phyloP scores from a whole-genome alignment of 2,797 vertebrate species.

The Parauchenoglanis ngamensis region DNA sequence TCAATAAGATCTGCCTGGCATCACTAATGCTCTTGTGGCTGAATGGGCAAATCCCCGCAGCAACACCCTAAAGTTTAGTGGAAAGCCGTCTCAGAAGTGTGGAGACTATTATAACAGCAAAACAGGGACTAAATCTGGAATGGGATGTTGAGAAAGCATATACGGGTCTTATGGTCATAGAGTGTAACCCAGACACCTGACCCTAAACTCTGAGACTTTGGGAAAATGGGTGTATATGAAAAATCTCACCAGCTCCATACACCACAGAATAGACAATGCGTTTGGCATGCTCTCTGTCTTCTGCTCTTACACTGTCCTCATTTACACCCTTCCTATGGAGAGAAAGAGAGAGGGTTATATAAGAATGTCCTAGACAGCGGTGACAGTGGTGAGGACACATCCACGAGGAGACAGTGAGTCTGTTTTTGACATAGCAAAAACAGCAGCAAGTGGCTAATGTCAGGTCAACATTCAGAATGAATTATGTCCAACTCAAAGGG shows the following conservation, averaged over 20 bases:
- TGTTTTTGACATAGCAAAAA: constrained; percentile 57
- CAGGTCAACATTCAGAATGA: constrained; percentile 30
- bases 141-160: background rate
- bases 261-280: constrained; percentile 86
- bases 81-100: background rate
- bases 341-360: constrained; percentile 35
- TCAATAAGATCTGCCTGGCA: background rate
- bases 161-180: background rate
- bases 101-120: background rate
- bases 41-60: background rate
- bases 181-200: background rate
- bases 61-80: background rate
- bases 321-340: constrained; percentile 80
- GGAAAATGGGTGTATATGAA: background rate
- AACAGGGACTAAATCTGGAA: background rate
- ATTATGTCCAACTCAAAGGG: constrained; percentile 29
- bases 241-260: constrained; percentile 86
- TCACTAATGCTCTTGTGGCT: background rate
- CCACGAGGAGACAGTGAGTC: constrained; percentile 54
- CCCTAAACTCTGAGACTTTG: background rate
- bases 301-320: constrained; percentile 70
- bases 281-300: constrained; percentile 87
- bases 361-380: background rate
- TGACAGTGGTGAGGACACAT: background rate
- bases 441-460: constrained; percentile 46